phyloP scores from a whole-genome alignment of 2,888 invertebrate genomes.

The Copidosoma aretas region DNA sequence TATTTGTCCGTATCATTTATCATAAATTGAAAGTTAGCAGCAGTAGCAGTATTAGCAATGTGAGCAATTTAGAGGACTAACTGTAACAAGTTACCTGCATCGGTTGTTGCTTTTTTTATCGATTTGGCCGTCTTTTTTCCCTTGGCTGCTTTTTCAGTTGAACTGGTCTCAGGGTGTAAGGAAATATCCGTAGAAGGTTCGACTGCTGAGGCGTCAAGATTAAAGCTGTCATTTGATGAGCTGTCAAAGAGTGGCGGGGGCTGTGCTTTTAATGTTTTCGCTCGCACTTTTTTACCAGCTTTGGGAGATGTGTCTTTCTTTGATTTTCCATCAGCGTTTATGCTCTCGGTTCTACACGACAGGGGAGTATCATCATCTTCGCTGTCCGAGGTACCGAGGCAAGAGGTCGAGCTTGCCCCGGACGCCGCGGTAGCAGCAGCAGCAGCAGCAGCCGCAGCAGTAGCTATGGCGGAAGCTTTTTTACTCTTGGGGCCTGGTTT shows the following conservation, averaged over 20 bases:
- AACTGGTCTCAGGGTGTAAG: slow-evolving; percentile 46
- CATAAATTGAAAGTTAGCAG: too few species aligned
- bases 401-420: slow-evolving; percentile 22
- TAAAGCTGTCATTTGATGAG: slow-evolving; percentile 59
- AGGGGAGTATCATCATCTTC: slow-evolving; percentile 53
- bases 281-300: slow-evolving; percentile 35
- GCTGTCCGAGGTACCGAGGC: slow-evolving; percentile 48
- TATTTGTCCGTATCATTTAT: neutral
- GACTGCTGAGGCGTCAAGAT: slow-evolving; percentile 54
- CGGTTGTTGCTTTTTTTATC: neutral
- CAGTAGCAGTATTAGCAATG: neutral
- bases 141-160: slow-evolving; percentile 13
- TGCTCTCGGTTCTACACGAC: slow-evolving; percentile 42
- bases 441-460: neutral
- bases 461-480: slow-evolving; percentile 6
- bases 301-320: slow-evolving; percentile 7
- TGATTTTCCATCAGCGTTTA: slow-evolving; percentile 9
- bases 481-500: slow-evolving; percentile 38
- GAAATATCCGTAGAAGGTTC: slow-evolving; percentile 55
- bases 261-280: slow-evolving; percentile 29
- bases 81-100: slow-evolving; percentile 15
- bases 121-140: slow-evolving; percentile 1
- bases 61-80: neutral
- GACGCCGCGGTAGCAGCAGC: slow-evolving; percentile 29
- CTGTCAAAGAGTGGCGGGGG: slow-evolving; percentile 53